Conservation (phyloP, 2,797 vertebrate genomes). For the Halcyon smyrnensis region DNA sequence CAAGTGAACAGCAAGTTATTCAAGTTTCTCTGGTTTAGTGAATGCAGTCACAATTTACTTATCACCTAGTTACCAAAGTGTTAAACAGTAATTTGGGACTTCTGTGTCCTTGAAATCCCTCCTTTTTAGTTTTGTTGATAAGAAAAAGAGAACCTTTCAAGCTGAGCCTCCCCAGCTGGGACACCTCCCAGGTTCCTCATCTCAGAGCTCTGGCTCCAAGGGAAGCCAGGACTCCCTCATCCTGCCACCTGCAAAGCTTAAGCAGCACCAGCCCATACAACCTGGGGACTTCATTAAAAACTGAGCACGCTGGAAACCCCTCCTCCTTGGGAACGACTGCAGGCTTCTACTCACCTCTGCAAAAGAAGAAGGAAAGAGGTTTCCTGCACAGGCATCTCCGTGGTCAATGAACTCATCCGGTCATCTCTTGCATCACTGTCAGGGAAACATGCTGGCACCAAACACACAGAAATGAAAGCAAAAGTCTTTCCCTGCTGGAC, state of each 20-base stretch:
- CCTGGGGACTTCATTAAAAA: background rate
- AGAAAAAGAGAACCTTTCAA: background rate
- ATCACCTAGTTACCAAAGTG: background rate
- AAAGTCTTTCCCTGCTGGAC: slow-evolving; percentile 1
- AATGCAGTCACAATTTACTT: background rate
- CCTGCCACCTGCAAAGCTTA: background rate
- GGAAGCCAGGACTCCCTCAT: background rate
- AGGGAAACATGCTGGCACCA: background rate
- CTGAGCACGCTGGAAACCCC: background rate
- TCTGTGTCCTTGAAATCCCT: background rate
- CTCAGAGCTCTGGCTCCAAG: background rate
- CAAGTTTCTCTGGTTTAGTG: background rate
- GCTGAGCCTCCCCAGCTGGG: background rate
- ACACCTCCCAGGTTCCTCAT: background rate
- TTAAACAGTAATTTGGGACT: background rate
- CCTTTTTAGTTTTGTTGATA: background rate
- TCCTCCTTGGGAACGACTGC: background rate
- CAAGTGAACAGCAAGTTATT: background rate
- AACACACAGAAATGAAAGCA: background rate
- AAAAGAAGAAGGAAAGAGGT: background rate
- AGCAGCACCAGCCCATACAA: background rate
- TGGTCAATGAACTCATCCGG: background rate
- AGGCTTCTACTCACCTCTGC: slow-evolving; percentile 55
- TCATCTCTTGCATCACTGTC: background rate
- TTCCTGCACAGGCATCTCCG: background rate